Base-by-base conservation (phyloP, 2,888 invertebrate species). In the Selenia dentaria region DNA sequence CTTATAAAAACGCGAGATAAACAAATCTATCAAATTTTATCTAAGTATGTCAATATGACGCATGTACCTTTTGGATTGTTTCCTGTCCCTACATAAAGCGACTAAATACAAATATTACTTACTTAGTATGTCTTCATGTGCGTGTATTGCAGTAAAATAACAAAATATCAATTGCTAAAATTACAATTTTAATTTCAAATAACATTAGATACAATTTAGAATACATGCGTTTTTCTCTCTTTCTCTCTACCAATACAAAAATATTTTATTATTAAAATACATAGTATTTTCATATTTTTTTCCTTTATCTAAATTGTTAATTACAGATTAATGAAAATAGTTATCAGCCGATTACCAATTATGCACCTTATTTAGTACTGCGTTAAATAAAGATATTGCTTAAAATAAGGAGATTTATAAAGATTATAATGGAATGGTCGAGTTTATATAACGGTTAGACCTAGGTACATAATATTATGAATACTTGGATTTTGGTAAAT, bases 1-100 rank as follows among this genome's bases (percentile, higher is more conserved):
- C 44, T 40, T 41, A 43, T 29, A 49, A 20, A 47, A 48, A 48
- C 50, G 22, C 24, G 26, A 27, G 45, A 45, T 28, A 40, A 24
- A 24, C 36, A 25, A 29, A 35, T 42, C 28, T 44, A 49, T 42
- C 43, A 6, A 39, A 39, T 50, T 51, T 57, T 51, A 59, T 52
- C 57, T 52, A 37, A 44, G 28, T 36, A 22, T 39, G 36, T 46
- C 39, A 46, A 22, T 50, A 44, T 51, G 44, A 60, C 67, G 6
- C 3, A 43, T 62, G 79, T 77, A 80, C 80, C 81, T 79, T 71
- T 66, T 57, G 73, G 81, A 85, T 77, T 72, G 90, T 89, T 90
- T 90, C 90, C 89, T 89, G 89, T 85, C 90, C 86, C 89, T 89
- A 86, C 75, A 54, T 51, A 59, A 69, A 68, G 70, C 65, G 74